Evolutionary conservation across 2,888 invertebrate genomes (phyloP).

Genomic region (Netelia inedita): DNA sequence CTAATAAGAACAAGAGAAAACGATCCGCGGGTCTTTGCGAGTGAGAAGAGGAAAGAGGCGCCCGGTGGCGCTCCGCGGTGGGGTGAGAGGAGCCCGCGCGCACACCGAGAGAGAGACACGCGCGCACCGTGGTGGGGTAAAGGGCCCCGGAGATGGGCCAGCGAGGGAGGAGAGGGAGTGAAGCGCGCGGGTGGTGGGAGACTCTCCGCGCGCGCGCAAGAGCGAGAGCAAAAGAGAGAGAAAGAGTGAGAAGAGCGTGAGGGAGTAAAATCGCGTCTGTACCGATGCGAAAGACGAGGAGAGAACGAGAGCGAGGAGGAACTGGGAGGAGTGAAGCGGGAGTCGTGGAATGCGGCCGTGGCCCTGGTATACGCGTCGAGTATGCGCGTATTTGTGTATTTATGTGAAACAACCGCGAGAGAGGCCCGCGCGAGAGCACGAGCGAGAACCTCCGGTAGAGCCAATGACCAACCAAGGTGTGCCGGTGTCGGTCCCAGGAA

Average conservation of each 20-base stretch:
- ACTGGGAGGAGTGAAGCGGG: slow-evolving; percentile 71
- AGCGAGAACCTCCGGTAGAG: slow-evolving; percentile 73
- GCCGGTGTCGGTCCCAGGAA: slow-evolving; percentile 71
- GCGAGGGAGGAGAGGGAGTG: slow-evolving; percentile 30
- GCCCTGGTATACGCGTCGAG: slow-evolving; percentile 80
- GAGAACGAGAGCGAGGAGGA: slow-evolving; percentile 60
- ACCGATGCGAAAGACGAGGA: slow-evolving; percentile 61
- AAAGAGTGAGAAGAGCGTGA: slow-evolving; percentile 49
- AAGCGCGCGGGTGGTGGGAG: slow-evolving; percentile 61
- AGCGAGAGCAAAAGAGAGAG: slow-evolving; percentile 50
- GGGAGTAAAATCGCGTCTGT: slow-evolving; percentile 40
- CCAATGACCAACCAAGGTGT: slow-evolving; percentile 84
- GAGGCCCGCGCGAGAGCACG: slow-evolving; percentile 65
- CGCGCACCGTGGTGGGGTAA: slow-evolving; percentile 55
- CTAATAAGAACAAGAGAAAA: slow-evolving; percentile 61
- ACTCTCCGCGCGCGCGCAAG: slow-evolving; percentile 68
- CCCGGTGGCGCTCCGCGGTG: slow-evolving; percentile 76
- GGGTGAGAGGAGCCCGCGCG: slow-evolving; percentile 46
- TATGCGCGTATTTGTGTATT: slow-evolving; percentile 83
- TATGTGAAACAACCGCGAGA: slow-evolving; percentile 82
- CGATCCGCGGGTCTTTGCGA: slow-evolving; percentile 39
- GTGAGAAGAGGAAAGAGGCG: slow-evolving; percentile 70
- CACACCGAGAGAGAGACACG: slow-evolving; percentile 12
- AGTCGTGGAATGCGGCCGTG: slow-evolving; percentile 84
- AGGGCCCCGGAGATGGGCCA: slow-evolving; percentile 77